Percentiles rank a stretch among this genome's conserved stretches.
phyloP scores from a whole-genome alignment of 2,797 vertebrate genomes.

The Rhynchotus rufescens region DNA sequence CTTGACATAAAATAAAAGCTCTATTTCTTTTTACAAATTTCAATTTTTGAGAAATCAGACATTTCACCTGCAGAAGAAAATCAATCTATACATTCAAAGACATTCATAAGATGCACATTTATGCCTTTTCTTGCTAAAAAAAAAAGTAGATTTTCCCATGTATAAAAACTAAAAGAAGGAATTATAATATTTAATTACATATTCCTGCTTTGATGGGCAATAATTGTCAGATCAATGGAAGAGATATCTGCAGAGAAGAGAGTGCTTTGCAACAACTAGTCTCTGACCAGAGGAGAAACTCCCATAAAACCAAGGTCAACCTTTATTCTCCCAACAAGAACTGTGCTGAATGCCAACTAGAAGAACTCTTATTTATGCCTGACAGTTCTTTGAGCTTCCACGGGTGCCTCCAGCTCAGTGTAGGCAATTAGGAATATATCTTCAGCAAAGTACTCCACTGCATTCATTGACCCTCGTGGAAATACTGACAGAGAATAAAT shows the following conservation, averaged over 20 bases:
- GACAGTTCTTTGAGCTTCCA: neutral
- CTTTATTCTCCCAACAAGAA: neutral
- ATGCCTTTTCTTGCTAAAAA: neutral
- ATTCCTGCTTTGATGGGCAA: neutral
- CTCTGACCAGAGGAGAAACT: neutral
- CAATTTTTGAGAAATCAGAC: neutral
- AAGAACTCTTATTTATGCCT: neutral
- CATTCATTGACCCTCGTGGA: neutral
- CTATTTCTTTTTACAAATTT: neutral
- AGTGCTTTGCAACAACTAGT: neutral
- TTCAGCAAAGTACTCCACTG: neutral
- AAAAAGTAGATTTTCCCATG: neutral
- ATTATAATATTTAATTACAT: neutral
- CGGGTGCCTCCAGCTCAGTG: neutral
- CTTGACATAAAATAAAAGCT: neutral
- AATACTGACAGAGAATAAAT: neutral
- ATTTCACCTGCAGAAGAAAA: neutral
- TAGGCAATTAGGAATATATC: neutral
- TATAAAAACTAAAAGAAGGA: neutral
- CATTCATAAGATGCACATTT: fast-evolving
- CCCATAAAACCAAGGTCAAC: neutral
- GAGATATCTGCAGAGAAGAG: neutral
- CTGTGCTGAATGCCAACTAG: neutral
- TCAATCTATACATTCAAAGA: fast-evolving
- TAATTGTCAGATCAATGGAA: neutral